These are phyloP conservation scores for Neogobius melanostomus DNA, from an alignment of 2,113 vertebrate genomes.

Conservation along the genomic window DNA sequence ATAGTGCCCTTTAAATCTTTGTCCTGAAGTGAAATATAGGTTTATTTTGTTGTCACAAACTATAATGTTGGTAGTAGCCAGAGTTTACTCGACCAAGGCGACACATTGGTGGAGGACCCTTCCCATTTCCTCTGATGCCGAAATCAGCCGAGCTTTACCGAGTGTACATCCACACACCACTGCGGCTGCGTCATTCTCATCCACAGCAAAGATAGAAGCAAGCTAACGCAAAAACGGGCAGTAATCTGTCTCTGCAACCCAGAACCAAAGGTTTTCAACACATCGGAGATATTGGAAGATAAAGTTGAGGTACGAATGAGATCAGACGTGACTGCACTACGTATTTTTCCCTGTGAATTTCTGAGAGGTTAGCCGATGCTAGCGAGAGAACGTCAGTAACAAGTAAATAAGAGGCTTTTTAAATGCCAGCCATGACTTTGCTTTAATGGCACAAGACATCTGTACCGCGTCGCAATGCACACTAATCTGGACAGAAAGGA, in stretches of 20 bases:
- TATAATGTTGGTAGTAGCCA: no score
- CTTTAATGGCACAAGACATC: slow-evolving; percentile 12
- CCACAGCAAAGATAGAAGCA: slow-evolving; percentile 61
- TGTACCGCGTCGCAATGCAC: not conserved
- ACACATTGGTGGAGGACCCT: slow-evolving; percentile 24
- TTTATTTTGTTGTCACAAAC: not conserved
- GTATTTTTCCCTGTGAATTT: slow-evolving; percentile 22
- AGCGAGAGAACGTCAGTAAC: slow-evolving; percentile 32
- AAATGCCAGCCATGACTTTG: slow-evolving; percentile 9
- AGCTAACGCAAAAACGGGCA: slow-evolving; percentile 44
- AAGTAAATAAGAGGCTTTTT: slow-evolving; percentile 45
- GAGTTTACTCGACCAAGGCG: not conserved
- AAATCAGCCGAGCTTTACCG: slow-evolving; percentile 51
- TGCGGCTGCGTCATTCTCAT: slow-evolving; percentile 68
- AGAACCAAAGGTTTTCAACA: not conserved
- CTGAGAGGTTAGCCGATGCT: slow-evolving; percentile 46
- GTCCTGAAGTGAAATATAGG: not conserved
- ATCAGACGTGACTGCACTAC: slow-evolving; percentile 1
- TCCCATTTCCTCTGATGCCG: slow-evolving; percentile 9
- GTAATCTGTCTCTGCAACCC: slow-evolving; percentile 10
- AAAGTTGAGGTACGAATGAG: not conserved
- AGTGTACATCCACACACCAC: slow-evolving; percentile 29
- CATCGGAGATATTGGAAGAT: not conserved
- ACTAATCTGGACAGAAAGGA: not conserved
- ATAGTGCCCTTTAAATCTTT: no score